Percentiles rank a stretch among this genome's conserved stretches.
Conservation (phyloP, 2,113 vertebrate species). For the Hemibagrus wyckioides region DNA sequence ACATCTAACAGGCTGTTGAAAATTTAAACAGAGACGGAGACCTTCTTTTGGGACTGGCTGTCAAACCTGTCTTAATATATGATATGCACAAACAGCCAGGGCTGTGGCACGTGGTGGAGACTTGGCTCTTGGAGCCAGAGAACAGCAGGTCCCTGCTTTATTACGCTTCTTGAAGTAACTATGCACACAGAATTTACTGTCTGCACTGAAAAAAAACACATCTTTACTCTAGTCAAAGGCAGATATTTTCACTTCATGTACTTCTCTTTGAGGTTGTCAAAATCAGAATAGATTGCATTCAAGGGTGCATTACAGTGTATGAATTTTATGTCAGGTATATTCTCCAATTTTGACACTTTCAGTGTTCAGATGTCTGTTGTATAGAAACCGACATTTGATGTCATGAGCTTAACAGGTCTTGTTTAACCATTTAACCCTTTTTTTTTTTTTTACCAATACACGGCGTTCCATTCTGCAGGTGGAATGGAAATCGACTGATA, state of each 20-base stretch:
- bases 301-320: background rate
- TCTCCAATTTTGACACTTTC: background rate
- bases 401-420: background rate
- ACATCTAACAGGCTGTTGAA: constrained; percentile 75
- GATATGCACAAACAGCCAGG: constrained; percentile 72
- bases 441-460: no score
- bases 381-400: background rate
- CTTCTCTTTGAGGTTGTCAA: constrained; percentile 28
- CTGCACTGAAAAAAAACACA: constrained; percentile 43
- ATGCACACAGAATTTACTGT: constrained; percentile 59
- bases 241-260: background rate
- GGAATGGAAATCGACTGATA: no score
- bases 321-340: constrained; percentile 14
- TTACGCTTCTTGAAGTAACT: constrained; percentile 59
- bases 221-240: background rate
- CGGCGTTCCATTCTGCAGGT: no score
- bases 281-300: constrained; percentile 22
- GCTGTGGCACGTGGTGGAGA: constrained; percentile 35
- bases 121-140: constrained; percentile 26
- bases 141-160: constrained; percentile 59
- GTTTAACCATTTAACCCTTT: background rate
- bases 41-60: constrained; percentile 75
- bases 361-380: background rate
- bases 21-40: constrained; percentile 71
- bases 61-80: constrained; percentile 78